These are phyloP conservation scores for Orthonevra nobilis DNA, from an alignment of 2,888 invertebrate species.

Conservation along the genomic window DNA sequence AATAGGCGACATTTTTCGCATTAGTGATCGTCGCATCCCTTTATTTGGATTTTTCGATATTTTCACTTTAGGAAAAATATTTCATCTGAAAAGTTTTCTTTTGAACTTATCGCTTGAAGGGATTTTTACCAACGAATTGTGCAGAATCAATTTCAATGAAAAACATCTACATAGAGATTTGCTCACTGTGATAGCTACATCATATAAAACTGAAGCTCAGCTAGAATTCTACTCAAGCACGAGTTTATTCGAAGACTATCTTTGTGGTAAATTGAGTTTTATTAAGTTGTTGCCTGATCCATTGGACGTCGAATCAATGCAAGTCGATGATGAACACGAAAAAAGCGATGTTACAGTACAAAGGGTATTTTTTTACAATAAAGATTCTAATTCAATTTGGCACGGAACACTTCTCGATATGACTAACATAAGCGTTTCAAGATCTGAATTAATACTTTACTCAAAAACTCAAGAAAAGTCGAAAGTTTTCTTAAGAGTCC, in stretches of 20 bases:
- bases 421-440: conserved; percentile 20
- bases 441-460: conserved; percentile 70
- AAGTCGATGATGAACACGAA: conserved; percentile 19
- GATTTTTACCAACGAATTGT: conserved; percentile 71
- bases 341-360: background rate
- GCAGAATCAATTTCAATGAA: conserved; percentile 71
- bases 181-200: conserved; percentile 74
- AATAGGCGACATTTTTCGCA: conserved; percentile 62
- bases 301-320: too few relatives aligned
- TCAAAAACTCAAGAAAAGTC: conserved; percentile 71
- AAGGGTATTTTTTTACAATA: conserved; percentile 73
- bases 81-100: conserved; percentile 42
- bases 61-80: conserved; percentile 22
- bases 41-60: conserved; percentile 72
- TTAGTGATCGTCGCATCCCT: conserved; percentile 44
- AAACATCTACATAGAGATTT: conserved; percentile 75
- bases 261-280: conserved; percentile 72
- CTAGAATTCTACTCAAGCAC: conserved; percentile 54
- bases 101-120: conserved; percentile 15
- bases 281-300: conserved; percentile 20
- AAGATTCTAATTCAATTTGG: conserved; percentile 71
- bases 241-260: conserved; percentile 72
- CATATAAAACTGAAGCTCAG: conserved; percentile 68
- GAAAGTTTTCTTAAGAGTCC: conserved; percentile 72
- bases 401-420: conserved; percentile 73